Conservation (phyloP, 2,888 invertebrate genomes). For the Mimumesa dahlbomi region DNA sequence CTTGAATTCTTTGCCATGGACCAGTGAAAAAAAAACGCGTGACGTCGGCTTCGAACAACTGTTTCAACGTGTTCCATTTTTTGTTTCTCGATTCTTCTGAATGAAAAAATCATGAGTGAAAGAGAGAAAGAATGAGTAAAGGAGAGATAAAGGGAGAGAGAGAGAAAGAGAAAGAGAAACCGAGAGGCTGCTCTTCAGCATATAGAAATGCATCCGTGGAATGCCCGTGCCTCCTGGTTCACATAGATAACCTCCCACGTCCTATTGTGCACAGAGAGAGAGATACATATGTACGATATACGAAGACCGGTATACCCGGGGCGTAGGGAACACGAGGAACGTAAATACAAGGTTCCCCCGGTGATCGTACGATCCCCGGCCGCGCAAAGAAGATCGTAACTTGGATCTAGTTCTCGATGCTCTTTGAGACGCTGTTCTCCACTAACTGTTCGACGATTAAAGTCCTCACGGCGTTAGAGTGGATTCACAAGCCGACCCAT, state of each 20-base stretch:
- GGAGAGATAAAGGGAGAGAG: background rate
- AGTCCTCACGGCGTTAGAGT: no score
- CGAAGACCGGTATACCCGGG: constrained; percentile 2
- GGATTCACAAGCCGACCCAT: no score
- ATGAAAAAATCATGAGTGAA: no score
- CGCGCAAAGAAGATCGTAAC: constrained; percentile 26
- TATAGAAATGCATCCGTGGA: constrained; percentile 10
- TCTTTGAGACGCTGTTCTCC: no score
- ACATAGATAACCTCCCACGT: constrained; percentile 31
- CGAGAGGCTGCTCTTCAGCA: constrained; percentile 2
- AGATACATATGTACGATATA: constrained; percentile 38
- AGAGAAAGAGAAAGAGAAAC: background rate
- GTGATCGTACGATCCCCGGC: constrained; percentile 13
- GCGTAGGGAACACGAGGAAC: constrained; percentile 22
- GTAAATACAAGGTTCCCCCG: constrained; percentile 16
- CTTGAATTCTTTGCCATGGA: no score
- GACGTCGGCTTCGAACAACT: no score
- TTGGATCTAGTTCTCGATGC: constrained; percentile 28
- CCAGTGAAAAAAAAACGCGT: no score
- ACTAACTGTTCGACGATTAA: constrained; percentile 1
- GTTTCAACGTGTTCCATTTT: no score
- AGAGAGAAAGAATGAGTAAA: background rate
- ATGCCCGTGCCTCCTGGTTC: constrained; percentile 9
- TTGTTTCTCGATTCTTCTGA: background rate
- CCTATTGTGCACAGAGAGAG: constrained; percentile 19